Percentiles rank a stretch among this genome's conserved stretches.
Evolutionary conservation across 2,797 vertebrate genomes (phyloP).

Genomic region (Denticeps clupeoides): DNA sequence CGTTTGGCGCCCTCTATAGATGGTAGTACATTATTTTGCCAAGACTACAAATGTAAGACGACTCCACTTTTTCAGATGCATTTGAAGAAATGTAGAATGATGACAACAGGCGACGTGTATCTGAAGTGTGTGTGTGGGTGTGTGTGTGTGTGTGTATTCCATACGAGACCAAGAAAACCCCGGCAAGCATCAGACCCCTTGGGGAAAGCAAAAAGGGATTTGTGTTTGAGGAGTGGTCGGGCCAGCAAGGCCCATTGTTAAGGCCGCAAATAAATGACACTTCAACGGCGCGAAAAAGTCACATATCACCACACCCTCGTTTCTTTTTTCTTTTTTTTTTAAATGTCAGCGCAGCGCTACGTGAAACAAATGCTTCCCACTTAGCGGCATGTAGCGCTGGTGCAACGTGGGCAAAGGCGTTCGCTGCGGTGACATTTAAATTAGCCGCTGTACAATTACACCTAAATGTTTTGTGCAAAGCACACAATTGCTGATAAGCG

Average conservation of each 20-base stretch:
- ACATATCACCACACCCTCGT: constrained; percentile 18
- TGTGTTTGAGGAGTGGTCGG: no score
- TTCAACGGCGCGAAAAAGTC: constrained; percentile 31
- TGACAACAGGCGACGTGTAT: background rate
- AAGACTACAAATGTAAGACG: no score
- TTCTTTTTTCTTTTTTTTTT: constrained; percentile 27
- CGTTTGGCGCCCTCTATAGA: no score
- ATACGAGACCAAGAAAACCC: no score
- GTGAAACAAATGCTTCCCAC: constrained; percentile 55
- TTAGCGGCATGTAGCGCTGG: constrained; percentile 49
- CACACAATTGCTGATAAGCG: constrained; percentile 40
- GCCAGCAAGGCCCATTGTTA: constrained; percentile 40
- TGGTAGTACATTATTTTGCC: no score
- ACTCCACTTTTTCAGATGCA: no score
- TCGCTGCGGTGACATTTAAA: constrained; percentile 62
- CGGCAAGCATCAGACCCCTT: no score
- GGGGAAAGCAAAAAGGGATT: background rate
- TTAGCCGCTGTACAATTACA: constrained; percentile 43
- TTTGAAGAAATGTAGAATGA: no score
- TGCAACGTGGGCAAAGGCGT: constrained; percentile 48
- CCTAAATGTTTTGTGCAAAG: constrained; percentile 46
- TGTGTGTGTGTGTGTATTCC: background rate
- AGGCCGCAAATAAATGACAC: constrained; percentile 37
- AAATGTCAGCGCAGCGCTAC: constrained; percentile 50
- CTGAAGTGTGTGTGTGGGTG: background rate